These are phyloP conservation scores for Nerophis ophidion DNA, from an alignment of 2,113 vertebrate species.

Conservation along the genomic window DNA sequence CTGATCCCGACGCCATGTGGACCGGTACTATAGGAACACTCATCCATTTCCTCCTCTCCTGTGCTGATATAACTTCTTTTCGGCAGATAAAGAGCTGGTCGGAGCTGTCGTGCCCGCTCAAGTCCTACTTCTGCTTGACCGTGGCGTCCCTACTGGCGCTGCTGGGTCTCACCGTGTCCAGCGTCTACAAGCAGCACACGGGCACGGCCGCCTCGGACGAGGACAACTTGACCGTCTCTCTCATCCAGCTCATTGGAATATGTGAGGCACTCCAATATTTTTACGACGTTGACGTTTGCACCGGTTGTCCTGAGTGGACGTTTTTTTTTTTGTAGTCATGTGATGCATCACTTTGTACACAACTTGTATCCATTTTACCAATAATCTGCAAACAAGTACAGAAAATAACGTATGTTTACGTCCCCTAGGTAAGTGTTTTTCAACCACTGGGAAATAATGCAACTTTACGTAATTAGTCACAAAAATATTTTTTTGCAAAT, in stretches of 20 bases:
- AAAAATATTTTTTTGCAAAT: too few species aligned
- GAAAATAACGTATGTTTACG: too few species aligned
- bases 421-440: too few species aligned
- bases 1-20: conserved; percentile 82
- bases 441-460: too few species aligned
- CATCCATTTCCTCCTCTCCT: too few species aligned
- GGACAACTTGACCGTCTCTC: conserved; percentile 78
- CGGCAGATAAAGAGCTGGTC: conserved; percentile 77
- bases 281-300: too few species aligned
- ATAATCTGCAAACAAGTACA: too few species aligned
- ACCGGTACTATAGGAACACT: conserved; percentile 58
- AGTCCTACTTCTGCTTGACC: conserved; percentile 75
- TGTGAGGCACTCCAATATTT: conserved; percentile 60
- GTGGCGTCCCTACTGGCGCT: conserved; percentile 73
- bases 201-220: conserved; percentile 7
- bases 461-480: too few species aligned
- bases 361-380: too few species aligned
- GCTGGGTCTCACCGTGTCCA: conserved; percentile 71
- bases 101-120: conserved; percentile 70
- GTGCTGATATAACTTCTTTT: not conserved
- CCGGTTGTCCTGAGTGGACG: too few species aligned
- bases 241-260: conserved; percentile 78
- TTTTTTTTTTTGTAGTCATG: too few species aligned
- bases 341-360: too few species aligned
- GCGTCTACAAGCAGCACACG: conserved; percentile 63